A percentile compares a stretch with the other conserved stretches of the same genome.
These are phyloP conservation scores for Hydropotes inermis DNA, from an alignment of 2,113 vertebrate genomes.

Conservation along the genomic window DNA sequence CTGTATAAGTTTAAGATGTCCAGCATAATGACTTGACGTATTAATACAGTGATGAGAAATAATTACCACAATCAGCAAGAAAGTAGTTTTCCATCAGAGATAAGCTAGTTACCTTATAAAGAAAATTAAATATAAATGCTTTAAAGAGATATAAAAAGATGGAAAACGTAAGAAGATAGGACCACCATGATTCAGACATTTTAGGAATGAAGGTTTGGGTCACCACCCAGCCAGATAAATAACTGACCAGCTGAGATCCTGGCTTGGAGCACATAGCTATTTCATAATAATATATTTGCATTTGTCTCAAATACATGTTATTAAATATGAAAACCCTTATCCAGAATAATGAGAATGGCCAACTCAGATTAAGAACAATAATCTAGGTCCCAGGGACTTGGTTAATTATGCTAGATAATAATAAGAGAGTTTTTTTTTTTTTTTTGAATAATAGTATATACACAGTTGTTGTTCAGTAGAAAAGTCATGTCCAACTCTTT, in stretches of 20 bases:
- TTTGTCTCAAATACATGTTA: not conserved
- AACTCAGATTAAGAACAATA: not conserved
- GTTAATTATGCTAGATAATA: not conserved
- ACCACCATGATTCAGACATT: not conserved
- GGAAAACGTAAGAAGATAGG: not conserved
- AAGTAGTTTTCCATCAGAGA: not conserved
- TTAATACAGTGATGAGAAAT: not conserved
- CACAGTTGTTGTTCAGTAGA: not conserved
- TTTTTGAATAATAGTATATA: not conserved
- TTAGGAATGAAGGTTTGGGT: conserved; percentile 8
- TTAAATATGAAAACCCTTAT: not conserved
- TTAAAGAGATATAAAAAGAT: not conserved
- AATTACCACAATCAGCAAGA: not conserved
- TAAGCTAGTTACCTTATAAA: not conserved
- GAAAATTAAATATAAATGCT: not conserved
- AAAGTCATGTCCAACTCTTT: not conserved
- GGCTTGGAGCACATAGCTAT: not conserved
- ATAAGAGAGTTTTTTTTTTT: not conserved
- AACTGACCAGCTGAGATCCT: not conserved
- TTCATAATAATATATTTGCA: not conserved
- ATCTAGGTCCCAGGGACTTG: not conserved
- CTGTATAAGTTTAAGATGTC: not conserved
- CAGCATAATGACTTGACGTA: not conserved
- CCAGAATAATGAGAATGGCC: not conserved
- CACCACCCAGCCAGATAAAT: not conserved